phyloP scores from a whole-genome alignment of 2,888 invertebrate species.

The Amphiduros pacificus region DNA sequence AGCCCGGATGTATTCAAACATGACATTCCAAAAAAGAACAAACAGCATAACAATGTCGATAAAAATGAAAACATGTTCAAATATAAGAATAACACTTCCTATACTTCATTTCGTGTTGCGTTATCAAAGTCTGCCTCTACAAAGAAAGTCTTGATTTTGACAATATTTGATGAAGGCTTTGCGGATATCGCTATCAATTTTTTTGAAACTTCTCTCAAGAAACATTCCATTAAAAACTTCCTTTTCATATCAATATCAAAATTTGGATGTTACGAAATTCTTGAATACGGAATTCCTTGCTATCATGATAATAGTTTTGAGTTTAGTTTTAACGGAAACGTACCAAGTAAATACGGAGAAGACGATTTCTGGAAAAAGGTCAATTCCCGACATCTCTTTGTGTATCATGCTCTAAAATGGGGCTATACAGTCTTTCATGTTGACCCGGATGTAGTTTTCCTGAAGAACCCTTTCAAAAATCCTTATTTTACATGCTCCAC shows the following conservation, averaged over 20 bases:
- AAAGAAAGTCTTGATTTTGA: not conserved
- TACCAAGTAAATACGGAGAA: not conserved
- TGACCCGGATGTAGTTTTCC: not conserved
- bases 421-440: not conserved
- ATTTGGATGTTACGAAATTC: not conserved
- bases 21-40: no score
- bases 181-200: not conserved
- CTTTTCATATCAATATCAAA: not conserved
- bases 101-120: no score
- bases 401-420: not conserved
- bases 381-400: not conserved
- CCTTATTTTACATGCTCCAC: not conserved
- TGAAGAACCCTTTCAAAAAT: not conserved
- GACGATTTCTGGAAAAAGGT: not conserved
- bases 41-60: no score
- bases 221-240: not conserved
- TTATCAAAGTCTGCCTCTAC: not conserved
- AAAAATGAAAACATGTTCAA: no score
- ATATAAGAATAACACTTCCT: no score
- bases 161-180: not conserved
- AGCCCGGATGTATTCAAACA: no score
- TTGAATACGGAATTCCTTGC: not conserved
- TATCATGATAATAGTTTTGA: not conserved
- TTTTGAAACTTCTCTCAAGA: not conserved
- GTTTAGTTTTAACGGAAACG: not conserved